Conservation (phyloP, 2,113 vertebrate genomes). For the Elgaria multicarinata region DNA sequence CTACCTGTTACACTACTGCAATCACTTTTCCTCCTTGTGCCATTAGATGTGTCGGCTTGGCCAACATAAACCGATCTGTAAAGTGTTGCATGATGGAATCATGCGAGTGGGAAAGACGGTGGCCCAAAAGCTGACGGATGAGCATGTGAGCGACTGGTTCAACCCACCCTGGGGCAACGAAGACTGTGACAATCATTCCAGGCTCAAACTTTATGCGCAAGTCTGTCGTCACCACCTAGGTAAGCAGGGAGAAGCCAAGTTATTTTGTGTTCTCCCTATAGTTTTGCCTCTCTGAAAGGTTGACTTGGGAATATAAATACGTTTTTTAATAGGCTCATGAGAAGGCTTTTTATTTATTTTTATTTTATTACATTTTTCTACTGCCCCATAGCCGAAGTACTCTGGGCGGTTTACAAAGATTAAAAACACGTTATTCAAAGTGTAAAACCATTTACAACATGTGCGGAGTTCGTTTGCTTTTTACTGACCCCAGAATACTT, state of each 20-base stretch:
- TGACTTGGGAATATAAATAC: background rate
- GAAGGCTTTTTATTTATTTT: no score
- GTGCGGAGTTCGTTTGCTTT: no score
- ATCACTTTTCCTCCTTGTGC: conserved; percentile 30
- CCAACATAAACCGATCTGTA: conserved; percentile 94
- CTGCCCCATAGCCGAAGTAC: no score
- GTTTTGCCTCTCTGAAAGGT: background rate
- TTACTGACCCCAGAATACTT: no score
- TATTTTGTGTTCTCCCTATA: background rate
- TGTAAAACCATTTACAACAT: no score
- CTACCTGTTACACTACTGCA: background rate
- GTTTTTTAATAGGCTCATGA: background rate
- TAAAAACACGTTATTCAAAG: no score
- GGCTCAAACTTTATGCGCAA: conserved; percentile 93
- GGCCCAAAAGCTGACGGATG: conserved; percentile 83
- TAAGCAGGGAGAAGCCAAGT: conserved; percentile 56
- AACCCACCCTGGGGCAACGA: conserved; percentile 90
- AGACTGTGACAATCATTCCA: conserved; percentile 92
- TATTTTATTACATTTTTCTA: no score
- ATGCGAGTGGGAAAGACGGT: conserved; percentile 85
- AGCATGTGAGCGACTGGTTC: conserved; percentile 90
- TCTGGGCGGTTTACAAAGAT: no score
- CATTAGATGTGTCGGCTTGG: conserved; percentile 92
- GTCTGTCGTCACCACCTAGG: conserved; percentile 93
- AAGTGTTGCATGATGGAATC: conserved; percentile 92